Percentiles rank a stretch among this genome's conserved stretches.
Evolutionary conservation across 2,888 invertebrate genomes (phyloP).

Genomic region (Phoenoteleia sp.): DNA sequence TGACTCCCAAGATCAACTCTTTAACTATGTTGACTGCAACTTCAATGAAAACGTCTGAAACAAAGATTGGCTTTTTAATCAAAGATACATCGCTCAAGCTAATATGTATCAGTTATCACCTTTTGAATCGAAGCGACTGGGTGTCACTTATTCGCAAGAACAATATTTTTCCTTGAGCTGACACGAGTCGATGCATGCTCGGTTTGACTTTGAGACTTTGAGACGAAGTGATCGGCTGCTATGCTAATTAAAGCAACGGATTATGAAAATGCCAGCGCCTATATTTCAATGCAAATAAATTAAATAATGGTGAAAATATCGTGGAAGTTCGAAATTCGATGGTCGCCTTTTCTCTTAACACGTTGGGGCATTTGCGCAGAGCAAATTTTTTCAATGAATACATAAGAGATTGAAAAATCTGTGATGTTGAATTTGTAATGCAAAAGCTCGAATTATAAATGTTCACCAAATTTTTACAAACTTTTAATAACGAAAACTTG

Average conservation of each 20-base stretch:
- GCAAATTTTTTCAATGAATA: neutral
- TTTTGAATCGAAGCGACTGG: constrained; percentile 25
- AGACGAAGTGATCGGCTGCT: neutral
- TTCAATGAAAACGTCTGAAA: constrained; percentile 62
- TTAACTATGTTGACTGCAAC: constrained; percentile 60
- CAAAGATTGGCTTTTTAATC: constrained; percentile 70
- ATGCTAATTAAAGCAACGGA: constrained; percentile 31
- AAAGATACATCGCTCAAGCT: constrained; percentile 49
- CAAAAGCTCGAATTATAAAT: neutral
- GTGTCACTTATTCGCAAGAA: constrained; percentile 27
- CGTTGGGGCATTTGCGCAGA: too few species aligned
- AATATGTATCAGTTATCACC: constrained; percentile 68
- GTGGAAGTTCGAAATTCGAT: neutral
- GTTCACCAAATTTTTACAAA: neutral
- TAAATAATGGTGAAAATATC: neutral
- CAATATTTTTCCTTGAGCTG: constrained; percentile 38
- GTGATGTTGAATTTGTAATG: constrained; percentile 1
- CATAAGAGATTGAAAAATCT: constrained; percentile 4
- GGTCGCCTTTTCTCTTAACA: too few species aligned
- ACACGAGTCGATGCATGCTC: neutral
- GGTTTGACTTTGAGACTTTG: constrained; percentile 16
- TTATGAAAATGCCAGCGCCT: neutral
- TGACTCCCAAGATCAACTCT: constrained; percentile 68
- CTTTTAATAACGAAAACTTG: neutral
- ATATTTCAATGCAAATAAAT: neutral